Evolutionary conservation across 2,888 invertebrate genomes (phyloP), one percentile per base, ranked within the genome.

Genomic region (Strigamia crassipes): DNA sequence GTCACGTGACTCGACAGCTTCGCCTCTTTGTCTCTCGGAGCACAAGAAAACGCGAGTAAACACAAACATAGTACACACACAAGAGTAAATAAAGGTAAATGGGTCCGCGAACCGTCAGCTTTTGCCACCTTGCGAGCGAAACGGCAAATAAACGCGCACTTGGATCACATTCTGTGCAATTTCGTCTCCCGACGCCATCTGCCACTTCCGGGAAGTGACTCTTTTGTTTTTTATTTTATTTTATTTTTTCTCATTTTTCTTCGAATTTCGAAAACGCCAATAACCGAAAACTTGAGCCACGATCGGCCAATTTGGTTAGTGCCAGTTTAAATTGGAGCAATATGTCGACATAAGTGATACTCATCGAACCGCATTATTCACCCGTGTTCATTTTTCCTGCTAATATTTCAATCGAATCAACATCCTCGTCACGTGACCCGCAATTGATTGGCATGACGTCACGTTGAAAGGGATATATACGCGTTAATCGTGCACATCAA

Each of bases 341-440:
- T n/a, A 51, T n/a, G n/a, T 6, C 51, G n/a, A n/a, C 51, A 61
- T 9, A 61, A 61, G 10, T 18, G 61, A 61, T 23, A 46, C 3
- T 18, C 10, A 21, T 61, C 21, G 18, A 61, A 61, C 18, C 18
- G 18, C n/a, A 61, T 61, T 61, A 61, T 61, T 23, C 61, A 21
- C n/a, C 15, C 13, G 13, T 51, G 13, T 23, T 4, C 61, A 61
- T 61, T 21, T 51, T 23, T 61, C 61, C 23, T 61, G 4, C 18
- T 13, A 46, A 46, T 15, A 9, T 18, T 18, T 9, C n/a, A 61
- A 61, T 61, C 18, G 61, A 61, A 61, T 61, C 61, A 23, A 61
- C 61, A 61, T 61, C 61, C 61, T 61, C 61, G 18, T 61, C 61
- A 61, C 61, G 61, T 61, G 61, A 23, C 18, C n/a, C 18, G 21